These are phyloP conservation scores for Arnoldichthys spilopterus DNA, from an alignment of 2,797 vertebrate genomes.

Conservation along the genomic window DNA sequence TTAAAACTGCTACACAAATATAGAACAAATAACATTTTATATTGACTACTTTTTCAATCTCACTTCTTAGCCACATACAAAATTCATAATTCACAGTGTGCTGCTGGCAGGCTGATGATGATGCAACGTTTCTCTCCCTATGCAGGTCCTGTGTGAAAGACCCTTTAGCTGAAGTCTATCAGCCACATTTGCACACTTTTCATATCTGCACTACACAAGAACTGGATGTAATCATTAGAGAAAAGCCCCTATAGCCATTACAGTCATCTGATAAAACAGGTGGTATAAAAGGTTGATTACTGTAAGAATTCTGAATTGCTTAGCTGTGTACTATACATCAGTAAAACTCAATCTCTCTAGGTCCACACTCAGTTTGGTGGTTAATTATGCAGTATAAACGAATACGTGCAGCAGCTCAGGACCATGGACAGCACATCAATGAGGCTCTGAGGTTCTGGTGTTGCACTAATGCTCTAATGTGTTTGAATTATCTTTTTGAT, in stretches of 20 bases:
- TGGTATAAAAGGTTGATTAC: background rate
- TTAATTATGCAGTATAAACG: conserved; percentile 34
- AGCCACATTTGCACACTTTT: background rate
- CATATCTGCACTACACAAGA: background rate
- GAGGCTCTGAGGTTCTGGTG: background rate
- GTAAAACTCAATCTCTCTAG: background rate
- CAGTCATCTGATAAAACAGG: background rate
- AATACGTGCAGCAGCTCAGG: conserved; percentile 57
- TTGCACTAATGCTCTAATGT: background rate
- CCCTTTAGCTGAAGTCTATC: background rate
- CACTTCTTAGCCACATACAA: background rate
- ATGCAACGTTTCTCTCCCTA: background rate
- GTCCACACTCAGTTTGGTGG: background rate
- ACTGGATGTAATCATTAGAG: background rate
- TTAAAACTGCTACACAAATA: background rate
- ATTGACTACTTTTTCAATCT: background rate
- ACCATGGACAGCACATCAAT: conserved; percentile 68
- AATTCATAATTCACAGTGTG: background rate
- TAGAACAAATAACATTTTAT: background rate
- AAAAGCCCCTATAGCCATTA: background rate
- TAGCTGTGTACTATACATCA: too few species aligned
- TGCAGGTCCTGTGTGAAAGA: background rate
- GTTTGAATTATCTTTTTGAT: background rate
- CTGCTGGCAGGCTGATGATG: background rate
- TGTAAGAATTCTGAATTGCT: background rate